phyloP scores from a whole-genome alignment of 1,140 invertebrate genomes.

The Tetramorium simillimum region DNA sequence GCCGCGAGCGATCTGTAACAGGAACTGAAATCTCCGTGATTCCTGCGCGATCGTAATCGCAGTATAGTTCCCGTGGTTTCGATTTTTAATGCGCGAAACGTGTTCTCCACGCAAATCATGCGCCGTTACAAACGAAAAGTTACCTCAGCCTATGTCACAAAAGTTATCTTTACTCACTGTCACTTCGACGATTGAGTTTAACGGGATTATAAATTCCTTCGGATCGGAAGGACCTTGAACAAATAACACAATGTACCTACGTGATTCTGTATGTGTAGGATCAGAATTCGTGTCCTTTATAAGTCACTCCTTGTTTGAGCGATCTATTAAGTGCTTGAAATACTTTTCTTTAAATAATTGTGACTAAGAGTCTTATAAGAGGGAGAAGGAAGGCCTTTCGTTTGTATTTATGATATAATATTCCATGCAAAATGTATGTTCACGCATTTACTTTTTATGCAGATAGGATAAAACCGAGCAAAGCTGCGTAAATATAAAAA shows the following conservation, averaged over 20 bases:
- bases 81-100: background rate
- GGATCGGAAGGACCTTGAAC: no score
- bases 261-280: background rate
- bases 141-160: background rate
- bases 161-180: no score
- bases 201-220: background rate
- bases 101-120: background rate
- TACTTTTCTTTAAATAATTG: background rate
- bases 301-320: background rate
- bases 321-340: background rate
- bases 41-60: background rate
- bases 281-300: background rate
- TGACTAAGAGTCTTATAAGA: background rate
- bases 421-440: background rate
- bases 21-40: background rate
- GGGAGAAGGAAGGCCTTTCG: background rate
- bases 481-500: background rate
- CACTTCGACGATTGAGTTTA: background rate
- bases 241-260: background rate
- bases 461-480: background rate
- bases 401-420: background rate
- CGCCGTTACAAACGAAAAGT: background rate
- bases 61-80: background rate
- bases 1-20: background rate
- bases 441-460: background rate